Evolutionary conservation across 2,113 vertebrate genomes (phyloP), one percentile per base, ranked within the genome.

Genomic region (Ptyas mucosa): DNA sequence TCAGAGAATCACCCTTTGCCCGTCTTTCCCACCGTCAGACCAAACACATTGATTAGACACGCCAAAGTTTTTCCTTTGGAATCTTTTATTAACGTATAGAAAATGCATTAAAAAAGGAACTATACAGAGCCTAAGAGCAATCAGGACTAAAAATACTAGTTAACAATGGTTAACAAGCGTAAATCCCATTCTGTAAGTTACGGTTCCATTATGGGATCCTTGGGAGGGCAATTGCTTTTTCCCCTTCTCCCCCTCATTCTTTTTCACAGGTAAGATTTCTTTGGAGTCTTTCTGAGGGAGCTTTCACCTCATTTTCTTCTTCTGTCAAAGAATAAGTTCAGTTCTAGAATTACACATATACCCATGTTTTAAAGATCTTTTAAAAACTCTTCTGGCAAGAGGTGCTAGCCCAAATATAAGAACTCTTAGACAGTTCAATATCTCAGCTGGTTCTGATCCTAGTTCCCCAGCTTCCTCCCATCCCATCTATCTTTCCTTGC

Each of bases 11-110:
- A n/a, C 51, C 12, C 24, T 88, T 52, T 52, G 49, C 7, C 26
- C 51, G 12, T 81, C 34, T 81, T 34, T 21, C 29, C 6, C 23
- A 15, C 85, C 57, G 1, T 2, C 52, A 34, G 15, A 24, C 87
- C 18, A 21, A 14, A 34, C 88, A 91, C 20, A 93, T 0, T 0
- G 86, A 92, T 15, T 75, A 95, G 88, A 57, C 86, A 94, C 93
- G 51, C 75, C 0, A 20, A 55, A 43, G 7, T 49, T 39, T 0
- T 81, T 97, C 97, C 96, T 98, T 99, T 97, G 93, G 97, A 98
- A 98, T 98, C 98, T 99, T 99, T 99, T 99, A 99, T 99, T 99
- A 99, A 99, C 98, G 98, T 98, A 99, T 99, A 99, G 98, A 99
- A 99, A 99, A 99, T 99, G 98, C 98, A 98, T 98, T 99, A 99